Evolutionary conservation across 2,797 vertebrate genomes (phyloP), one percentile per base, ranked within the genome.

Genomic region (Sandelia bainsii): DNA sequence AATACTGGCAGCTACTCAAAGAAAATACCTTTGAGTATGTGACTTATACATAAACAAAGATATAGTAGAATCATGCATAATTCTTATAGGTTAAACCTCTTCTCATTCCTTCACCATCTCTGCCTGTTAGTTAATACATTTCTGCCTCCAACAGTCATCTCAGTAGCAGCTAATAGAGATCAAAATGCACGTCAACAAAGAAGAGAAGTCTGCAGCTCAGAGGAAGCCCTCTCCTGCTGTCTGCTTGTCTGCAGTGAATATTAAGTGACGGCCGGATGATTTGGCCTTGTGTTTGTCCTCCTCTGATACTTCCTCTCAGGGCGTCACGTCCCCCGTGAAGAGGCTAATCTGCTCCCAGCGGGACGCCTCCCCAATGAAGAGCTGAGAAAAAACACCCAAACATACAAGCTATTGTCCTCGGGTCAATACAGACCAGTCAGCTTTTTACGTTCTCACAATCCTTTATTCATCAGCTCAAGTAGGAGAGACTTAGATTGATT

Each of bases 281-380:
- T 89, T 85, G 90, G 88, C 90, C 89, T 88, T 85, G 84, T 87
- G 89, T 92, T 92, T 89, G 90, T 84, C 86, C 87, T 87, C 62
- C 81, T 85, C 88, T 92, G 84, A 85, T 84, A 85, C 90, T 92
- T 91, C 90, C 86, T 91, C 83, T 86, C 81, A 70, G 75, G 87
- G 86, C 78, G 62, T 88, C 86, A 82, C 82, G 27, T 80, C 86
- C 84, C 88, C 91, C 84, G 77, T 76, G 84, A 85, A 84, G 91
- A 86, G 82, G 82, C 84, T 93, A 90, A 90, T 93, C 90, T 91
- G 84, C 83, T 89, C 85, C 80, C 90, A 86, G 84, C 34, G 65
- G 89, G 88, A 53, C 72, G 76, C 81, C 87, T 50, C 29, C 63
- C 75, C 72, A 54, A 51, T 81, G 84, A 86, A 79, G 89, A 77